phyloP scores from a whole-genome alignment of 2,113 vertebrate species.

The Tragulus kanchil region DNA sequence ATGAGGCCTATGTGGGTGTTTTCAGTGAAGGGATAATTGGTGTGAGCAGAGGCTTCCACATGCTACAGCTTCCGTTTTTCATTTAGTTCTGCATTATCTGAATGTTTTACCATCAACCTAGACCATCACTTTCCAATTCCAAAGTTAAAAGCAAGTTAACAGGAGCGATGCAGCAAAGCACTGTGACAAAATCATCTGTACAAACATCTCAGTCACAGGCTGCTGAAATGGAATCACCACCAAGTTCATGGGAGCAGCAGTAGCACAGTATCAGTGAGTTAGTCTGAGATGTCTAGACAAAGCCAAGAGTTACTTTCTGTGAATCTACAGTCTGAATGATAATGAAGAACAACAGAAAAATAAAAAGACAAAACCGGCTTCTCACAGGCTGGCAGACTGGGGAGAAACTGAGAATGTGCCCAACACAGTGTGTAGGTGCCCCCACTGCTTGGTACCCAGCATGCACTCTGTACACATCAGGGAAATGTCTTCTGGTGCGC shows the following conservation, averaged over 20 bases:
- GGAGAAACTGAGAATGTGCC: neutral
- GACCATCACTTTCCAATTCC: neutral
- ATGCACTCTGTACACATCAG: neutral
- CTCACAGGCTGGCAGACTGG: too few species aligned
- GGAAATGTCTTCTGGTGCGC: neutral
- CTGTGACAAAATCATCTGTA: conserved; percentile 5
- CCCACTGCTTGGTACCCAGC: neutral
- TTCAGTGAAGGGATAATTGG: neutral
- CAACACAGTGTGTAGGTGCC: neutral
- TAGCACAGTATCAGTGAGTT: neutral
- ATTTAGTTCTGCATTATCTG: neutral
- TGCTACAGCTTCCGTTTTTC: neutral
- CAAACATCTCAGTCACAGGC: neutral
- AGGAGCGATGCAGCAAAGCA: neutral
- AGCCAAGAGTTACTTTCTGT: neutral
- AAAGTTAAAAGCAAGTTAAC: neutral
- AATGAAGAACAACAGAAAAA: neutral
- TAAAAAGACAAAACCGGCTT: neutral
- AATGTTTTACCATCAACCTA: neutral
- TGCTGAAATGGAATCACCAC: neutral
- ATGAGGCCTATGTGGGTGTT: neutral
- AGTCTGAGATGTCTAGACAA: neutral
- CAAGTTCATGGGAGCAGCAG: neutral
- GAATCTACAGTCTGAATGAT: neutral
- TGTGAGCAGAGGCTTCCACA: neutral